These are phyloP conservation scores for Aricia agestis DNA, from an alignment of 1,140 invertebrate genomes.

Conservation along the genomic window DNA sequence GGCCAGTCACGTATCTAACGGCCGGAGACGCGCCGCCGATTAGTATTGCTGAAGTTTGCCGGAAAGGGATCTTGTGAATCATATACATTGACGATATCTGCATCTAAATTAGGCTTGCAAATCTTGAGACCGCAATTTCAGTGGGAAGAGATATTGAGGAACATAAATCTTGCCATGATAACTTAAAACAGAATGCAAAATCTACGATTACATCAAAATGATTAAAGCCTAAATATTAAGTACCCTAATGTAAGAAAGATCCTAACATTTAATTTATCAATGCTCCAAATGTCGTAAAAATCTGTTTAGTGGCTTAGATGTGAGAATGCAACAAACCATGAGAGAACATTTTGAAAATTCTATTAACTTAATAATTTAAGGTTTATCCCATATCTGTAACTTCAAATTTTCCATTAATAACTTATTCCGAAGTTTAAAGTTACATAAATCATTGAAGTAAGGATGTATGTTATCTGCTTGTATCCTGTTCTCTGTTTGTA, in stretches of 20 bases:
- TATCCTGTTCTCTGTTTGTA: constrained; percentile 70
- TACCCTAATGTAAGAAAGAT: no score
- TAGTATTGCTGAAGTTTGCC: constrained; percentile 22
- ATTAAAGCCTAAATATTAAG: no score
- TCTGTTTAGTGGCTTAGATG: no score
- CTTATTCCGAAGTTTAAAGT: not conserved
- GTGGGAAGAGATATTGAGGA: no score
- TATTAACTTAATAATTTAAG: no score
- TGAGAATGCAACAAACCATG: no score
- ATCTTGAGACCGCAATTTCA: not conserved
- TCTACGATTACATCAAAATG: no score
- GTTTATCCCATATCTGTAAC: not conserved
- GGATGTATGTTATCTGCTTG: constrained; percentile 56
- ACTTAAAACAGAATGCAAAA: no score
- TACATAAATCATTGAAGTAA: constrained; percentile 17
- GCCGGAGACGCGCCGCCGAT: constrained; percentile 13
- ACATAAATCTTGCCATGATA: no score
- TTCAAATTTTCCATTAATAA: not conserved
- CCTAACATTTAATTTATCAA: no score
- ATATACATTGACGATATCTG: constrained; percentile 23
- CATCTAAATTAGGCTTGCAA: not conserved
- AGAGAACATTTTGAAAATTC: no score
- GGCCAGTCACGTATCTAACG: not conserved
- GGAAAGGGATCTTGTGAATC: constrained; percentile 41
- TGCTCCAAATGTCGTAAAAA: no score